Base-by-base conservation (phyloP, 2,888 invertebrate species). In the Yponomeuta cagnagella region DNA sequence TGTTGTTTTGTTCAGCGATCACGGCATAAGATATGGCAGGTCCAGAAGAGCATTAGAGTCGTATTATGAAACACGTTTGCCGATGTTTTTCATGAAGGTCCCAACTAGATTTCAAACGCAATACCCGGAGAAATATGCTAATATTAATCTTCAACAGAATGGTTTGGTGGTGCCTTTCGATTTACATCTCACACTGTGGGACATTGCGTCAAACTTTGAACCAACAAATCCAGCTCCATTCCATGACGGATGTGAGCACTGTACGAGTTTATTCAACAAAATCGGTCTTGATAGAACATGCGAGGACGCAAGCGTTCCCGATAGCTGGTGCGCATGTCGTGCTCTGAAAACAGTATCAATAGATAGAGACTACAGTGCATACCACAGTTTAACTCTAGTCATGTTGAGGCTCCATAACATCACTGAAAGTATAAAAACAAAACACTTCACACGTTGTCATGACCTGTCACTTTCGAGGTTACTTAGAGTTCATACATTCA, bases 211-310 rank as follows among this genome's bases (percentile, higher is more conserved):
- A 63, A 63, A 63, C 30, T 23, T 63, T 63, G 63, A 63, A 63
- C n/a, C n/a, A n/a, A 9, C 63, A 23, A 30, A 23, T 23, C 23
- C n/a, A 6, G 30, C 30, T 30, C 63, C 63, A 3, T 23, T 23
- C n/a, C 63, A 23, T 6, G 23, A n/a, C n/a, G n/a, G n/a, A 9
- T 63, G 63, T 63, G 23, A 8, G 9, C n/a, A 63, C n/a, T 63
- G 63, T 30, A 63, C 63, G 63, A 63, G 63, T n/a, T 23, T 63
- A n/a, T 63, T 63, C 30, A 23, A n/a, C 63, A 63, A 63, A n/a
- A 63, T 63, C 6, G 9, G 23, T 9, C 15, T 23, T 23, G 30
- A 30, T 23, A 63, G 63, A 23, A 23, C 63, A 23, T 63, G 63
- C 63, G 63, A 63, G 5, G 63, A 63, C 10, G 63, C 63, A 9